Conservation (phyloP, 2,113 vertebrate genomes). For the Semicossyphus pulcher region DNA sequence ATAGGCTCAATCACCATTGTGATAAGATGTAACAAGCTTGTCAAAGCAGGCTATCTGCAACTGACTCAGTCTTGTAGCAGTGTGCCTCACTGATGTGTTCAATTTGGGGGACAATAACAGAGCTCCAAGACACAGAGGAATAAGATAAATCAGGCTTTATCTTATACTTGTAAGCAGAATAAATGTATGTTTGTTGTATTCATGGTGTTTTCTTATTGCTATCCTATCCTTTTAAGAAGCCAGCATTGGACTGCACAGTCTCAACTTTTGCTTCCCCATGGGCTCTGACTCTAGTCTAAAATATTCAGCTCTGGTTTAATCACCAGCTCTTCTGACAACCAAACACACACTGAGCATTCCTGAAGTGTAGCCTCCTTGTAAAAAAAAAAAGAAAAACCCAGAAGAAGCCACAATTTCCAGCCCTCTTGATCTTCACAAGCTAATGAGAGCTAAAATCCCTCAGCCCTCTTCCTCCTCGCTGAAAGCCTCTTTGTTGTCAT, state of each 20-base stretch:
- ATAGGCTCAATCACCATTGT: no score
- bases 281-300: not conserved
- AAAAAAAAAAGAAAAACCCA: not conserved
- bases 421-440: slow-evolving; percentile 44
- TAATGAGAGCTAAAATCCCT: slow-evolving; percentile 57
- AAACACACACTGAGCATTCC: slow-evolving; percentile 13
- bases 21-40: no score
- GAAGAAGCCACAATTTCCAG: not conserved
- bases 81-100: no score
- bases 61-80: no score
- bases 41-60: no score
- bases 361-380: slow-evolving; percentile 12
- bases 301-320: slow-evolving; percentile 16
- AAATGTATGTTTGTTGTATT: no score
- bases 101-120: no score
- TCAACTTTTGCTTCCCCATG: not conserved
- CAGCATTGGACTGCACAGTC: not conserved
- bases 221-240: no score
- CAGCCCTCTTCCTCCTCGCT: slow-evolving; percentile 12
- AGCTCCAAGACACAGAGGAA: no score
- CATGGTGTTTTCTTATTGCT: no score
- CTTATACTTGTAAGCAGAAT: no score
- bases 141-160: no score
- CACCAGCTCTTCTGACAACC: not conserved
- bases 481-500: slow-evolving; percentile 65